Percentiles rank a stretch among this genome's conserved stretches.
phyloP scores from a whole-genome alignment of 2,888 invertebrate species.

The Sarcophaga caerulescens region DNA sequence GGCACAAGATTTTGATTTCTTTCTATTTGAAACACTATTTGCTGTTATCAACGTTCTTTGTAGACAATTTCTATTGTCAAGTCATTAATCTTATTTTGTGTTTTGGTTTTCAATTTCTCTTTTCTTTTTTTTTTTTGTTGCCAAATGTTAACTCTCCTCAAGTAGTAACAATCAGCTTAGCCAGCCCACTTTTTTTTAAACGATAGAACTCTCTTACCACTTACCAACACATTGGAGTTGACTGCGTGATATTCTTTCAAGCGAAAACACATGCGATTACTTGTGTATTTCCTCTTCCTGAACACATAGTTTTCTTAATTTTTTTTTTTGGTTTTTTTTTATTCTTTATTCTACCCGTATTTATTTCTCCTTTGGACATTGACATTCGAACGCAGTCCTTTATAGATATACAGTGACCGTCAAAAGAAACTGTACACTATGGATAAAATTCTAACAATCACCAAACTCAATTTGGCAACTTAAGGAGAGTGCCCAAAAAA shows the following conservation, averaged over 20 bases:
- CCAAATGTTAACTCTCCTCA: constrained; percentile 13
- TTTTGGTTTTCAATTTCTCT: constrained; percentile 42
- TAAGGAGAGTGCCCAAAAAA: too few species aligned
- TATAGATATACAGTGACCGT: too few species aligned
- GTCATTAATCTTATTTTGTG: constrained; percentile 79
- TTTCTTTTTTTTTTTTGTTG: constrained; percentile 18
- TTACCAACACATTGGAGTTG: constrained; percentile 51
- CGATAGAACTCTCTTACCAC: constrained; percentile 48
- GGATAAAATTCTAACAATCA: too few species aligned
- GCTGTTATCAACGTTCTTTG: constrained; percentile 45
- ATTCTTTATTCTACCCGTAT: constrained; percentile 1
- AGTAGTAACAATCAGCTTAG: constrained; percentile 63
- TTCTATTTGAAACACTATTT: constrained; percentile 33
- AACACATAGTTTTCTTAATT: constrained; percentile 32
- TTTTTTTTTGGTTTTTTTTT: constrained; percentile 13
- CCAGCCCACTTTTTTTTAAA: constrained; percentile 39
- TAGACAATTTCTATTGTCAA: constrained; percentile 72
- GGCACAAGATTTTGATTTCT: constrained; percentile 53
- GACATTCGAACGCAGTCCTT: constrained; percentile 33
- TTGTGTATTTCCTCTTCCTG: constrained; percentile 79
- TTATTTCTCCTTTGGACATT: constrained; percentile 13
- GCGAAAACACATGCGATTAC: constrained; percentile 81
- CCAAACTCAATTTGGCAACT: too few species aligned
- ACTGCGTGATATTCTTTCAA: constrained; percentile 77
- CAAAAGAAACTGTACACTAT: too few species aligned